Base-by-base conservation (phyloP, 2,113 vertebrate species). In the Carettochelys insculpta region DNA sequence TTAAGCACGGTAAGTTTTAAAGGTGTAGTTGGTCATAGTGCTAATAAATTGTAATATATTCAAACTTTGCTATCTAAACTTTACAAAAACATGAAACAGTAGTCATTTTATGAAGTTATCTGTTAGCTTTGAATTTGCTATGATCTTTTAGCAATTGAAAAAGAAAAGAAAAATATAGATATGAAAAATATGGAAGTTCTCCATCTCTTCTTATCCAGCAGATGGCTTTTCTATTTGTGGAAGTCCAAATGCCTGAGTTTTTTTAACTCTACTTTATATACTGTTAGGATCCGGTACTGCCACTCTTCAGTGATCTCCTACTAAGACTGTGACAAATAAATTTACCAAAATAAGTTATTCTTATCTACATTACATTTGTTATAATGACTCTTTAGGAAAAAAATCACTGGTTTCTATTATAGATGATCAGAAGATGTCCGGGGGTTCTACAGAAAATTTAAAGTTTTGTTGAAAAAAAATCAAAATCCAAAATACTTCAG, bases 41-140 rank as follows among this genome's bases (percentile, higher is more conserved):
- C 19, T 94, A 48, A 87, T 85, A 94, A 82, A 96, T 76, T 31
- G 75, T 38, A 25, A 73, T 77, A 1, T 25, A 22, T n/a, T 92
- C 65, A 65, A 78, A 10, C 65, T 95, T 95, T 94, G 85, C 25
- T 51, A 73, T 53, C 41, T 3, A 93, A 88, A 86, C 65, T 11
- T 11, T 17, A 50, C 13, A 79, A 11, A 31, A 41, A 76, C 89
- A 14, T 17, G 88, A 85, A 93, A 81, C 2, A 81, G 19, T 50
- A 83, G 58, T 29, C 53, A 8, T 90, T 90, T 91, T 94, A 77
- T 68, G 65, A 34, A 51, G 47, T 86, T 77, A 13, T 78, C 50
- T 3, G 82, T 85, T 38, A 24, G 80, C 2, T 91, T 48, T 88
- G 19, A 3, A 41, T 88, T 94, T 93, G 80, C 54, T 1, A 0